phyloP scores from a whole-genome alignment of 1,140 invertebrate genomes.

The Saccostrea cuccullata region DNA sequence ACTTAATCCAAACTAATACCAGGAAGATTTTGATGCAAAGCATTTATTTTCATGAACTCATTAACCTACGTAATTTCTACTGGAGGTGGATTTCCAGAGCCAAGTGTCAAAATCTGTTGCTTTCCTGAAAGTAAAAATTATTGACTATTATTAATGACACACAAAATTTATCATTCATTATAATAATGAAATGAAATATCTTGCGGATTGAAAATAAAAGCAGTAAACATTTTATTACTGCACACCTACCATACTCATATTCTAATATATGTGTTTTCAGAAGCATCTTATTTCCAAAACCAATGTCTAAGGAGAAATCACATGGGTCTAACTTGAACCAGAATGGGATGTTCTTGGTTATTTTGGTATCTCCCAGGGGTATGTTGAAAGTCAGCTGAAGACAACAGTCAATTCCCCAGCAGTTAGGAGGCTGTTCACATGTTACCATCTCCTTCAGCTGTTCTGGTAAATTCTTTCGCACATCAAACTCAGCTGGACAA shows the following conservation, averaged over 20 bases:
- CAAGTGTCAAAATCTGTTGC: not conserved
- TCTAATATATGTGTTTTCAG: slow-evolving; percentile 27
- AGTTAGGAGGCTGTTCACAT: slow-evolving; percentile 60
- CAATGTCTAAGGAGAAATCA: slow-evolving; percentile 55
- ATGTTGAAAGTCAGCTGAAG: slow-evolving; percentile 55
- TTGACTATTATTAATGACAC: not conserved
- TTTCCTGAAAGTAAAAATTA: not conserved
- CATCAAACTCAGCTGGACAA: slow-evolving; percentile 59
- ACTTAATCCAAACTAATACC: no score
- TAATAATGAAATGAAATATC: not conserved
- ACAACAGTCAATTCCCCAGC: slow-evolving; percentile 64
- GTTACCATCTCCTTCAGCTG: slow-evolving; percentile 49
- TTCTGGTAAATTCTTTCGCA: slow-evolving; percentile 51
- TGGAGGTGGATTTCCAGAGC: not conserved
- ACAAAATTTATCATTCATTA: not conserved
- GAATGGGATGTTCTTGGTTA: slow-evolving; percentile 50
- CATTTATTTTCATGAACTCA: no score
- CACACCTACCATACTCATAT: slow-evolving; percentile 54
- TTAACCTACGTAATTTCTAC: not conserved
- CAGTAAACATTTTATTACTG: not conserved
- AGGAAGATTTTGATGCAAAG: no score
- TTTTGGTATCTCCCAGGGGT: slow-evolving; percentile 54
- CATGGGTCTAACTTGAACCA: slow-evolving; percentile 60
- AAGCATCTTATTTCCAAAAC: slow-evolving; percentile 56
- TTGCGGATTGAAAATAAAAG: no score